phyloP scores from a whole-genome alignment of 2,797 vertebrate genomes.

The Myotis myotis region DNA sequence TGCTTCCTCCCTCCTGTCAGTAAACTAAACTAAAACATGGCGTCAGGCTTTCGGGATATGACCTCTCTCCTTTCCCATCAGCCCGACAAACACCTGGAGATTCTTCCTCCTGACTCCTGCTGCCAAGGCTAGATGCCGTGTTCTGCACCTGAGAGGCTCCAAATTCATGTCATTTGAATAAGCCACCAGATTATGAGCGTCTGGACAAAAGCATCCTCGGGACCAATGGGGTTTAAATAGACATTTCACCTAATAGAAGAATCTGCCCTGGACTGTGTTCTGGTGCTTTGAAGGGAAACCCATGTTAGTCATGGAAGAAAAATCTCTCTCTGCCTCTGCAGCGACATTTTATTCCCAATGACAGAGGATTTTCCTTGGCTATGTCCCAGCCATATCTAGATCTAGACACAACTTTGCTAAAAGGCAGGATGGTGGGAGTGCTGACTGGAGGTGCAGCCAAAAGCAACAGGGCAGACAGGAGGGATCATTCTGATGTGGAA shows the following conservation, averaged over 20 bases:
- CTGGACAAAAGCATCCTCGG: not conserved
- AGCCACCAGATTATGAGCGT: not conserved
- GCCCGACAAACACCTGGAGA: not conserved
- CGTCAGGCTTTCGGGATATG: not conserved
- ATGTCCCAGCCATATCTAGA: not conserved
- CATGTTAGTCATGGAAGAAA: not conserved
- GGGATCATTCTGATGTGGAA: not conserved
- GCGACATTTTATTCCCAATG: not conserved
- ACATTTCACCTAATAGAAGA: not conserved
- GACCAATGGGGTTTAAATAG: not conserved
- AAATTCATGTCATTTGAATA: not conserved
- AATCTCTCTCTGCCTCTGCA: not conserved
- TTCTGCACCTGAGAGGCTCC: not conserved
- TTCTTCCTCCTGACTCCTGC: not conserved
- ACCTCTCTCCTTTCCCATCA: not conserved
- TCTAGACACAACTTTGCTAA: constrained; percentile 31
- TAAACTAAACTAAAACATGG: not conserved
- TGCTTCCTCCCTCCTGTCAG: not conserved
- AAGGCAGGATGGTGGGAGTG: not conserved
- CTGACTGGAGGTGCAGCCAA: not conserved
- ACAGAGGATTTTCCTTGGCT: constrained; percentile 1
- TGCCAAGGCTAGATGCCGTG: not conserved
- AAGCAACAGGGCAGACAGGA: not conserved
- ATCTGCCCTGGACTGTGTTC: not conserved
- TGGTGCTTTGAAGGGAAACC: not conserved